phyloP scores from a whole-genome alignment of 2,888 invertebrate genomes.

The Conchocele bisecta region DNA sequence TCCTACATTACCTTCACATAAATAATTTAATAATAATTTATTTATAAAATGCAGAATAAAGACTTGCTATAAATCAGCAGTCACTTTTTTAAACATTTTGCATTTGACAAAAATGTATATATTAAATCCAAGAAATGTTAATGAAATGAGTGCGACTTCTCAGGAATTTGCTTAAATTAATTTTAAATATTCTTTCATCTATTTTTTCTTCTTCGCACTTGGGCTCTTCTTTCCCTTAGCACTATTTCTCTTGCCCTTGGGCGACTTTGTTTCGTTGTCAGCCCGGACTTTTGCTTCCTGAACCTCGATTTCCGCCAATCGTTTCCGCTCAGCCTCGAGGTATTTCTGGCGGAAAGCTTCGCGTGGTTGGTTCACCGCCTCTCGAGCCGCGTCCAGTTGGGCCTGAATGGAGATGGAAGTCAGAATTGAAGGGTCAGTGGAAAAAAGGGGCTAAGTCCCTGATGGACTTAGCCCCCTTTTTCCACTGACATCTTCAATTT shows the following conservation, averaged over 20 bases:
- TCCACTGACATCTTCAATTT: too few species aligned
- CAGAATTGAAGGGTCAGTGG: too few species aligned
- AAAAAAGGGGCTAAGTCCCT: too few species aligned
- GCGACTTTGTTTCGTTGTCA: slow-evolving; percentile 78
- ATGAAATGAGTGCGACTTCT: background rate
- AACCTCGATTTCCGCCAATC: slow-evolving; percentile 78
- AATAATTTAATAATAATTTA: too few species aligned
- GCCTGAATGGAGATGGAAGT: slow-evolving; percentile 64
- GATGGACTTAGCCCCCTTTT: too few species aligned
- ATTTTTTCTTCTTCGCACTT: slow-evolving; percentile 82
- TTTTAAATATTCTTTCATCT: slow-evolving; percentile 16
- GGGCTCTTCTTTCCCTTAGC: slow-evolving; percentile 78
- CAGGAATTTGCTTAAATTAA: background rate
- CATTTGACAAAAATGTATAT: background rate
- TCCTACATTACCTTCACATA: too few species aligned
- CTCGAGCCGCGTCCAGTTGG: slow-evolving; percentile 74
- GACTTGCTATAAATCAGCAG: too few species aligned
- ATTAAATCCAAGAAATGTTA: background rate
- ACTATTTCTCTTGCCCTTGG: slow-evolving; percentile 76
- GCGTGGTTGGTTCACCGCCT: slow-evolving; percentile 76
- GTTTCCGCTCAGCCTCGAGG: slow-evolving; percentile 79
- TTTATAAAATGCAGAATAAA: too few species aligned
- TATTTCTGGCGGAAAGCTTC: slow-evolving; percentile 81
- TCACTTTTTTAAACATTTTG: background rate
- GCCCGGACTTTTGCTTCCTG: slow-evolving; percentile 77